Evolutionary conservation across 2,113 vertebrate species (phyloP), one percentile per base, ranked within the genome.

Genomic region (Cheirogaleus medius): DNA sequence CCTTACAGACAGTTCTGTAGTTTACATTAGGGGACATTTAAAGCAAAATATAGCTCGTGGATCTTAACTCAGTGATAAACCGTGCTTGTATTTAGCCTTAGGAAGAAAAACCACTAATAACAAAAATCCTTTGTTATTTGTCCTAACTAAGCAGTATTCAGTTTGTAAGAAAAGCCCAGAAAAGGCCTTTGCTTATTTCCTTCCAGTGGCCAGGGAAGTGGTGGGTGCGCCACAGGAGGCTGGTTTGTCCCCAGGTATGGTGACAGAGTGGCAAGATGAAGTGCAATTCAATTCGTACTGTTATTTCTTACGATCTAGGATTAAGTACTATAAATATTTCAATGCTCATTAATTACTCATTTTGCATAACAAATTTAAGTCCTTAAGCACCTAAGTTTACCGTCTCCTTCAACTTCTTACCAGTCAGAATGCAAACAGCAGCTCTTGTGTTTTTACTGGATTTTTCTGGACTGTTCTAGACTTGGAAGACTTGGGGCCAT

Each of bases 381-480:
- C 93, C 54, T 88, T 93, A 78, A 91, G 66, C 20, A 86, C 52
- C 37, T 8, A 84, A 63, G 34, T 80, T 97, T n/a, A 77, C 58
- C 34, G 11, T 93, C 49, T 73, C 47, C 34, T 95, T 94, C 66
- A 80, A 90, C 49, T 74, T 88, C 78, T 94, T 94, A 73, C 37
- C 3, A 60, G 54, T 89, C 34, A 68, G 83, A 76, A 37, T 47
- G 32, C 52, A 93, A 66, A 68, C 29, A 86, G 2, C n/a, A 88
- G 78, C 54, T 13, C 66, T 95, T 60, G 29, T 90, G 37, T 58
- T 94, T 95, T 85, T 84, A 73, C 66, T 27, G 14, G 39, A 18
- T 91, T 66, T 94, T 91, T 95, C 73, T 92, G 81, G 77, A 88
- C 47, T 73, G 18, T 96, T 97, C 95, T 97, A 88, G 94, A 92